Evolutionary conservation across 2,797 vertebrate genomes (phyloP).

Genomic region (Danio choprae): DNA sequence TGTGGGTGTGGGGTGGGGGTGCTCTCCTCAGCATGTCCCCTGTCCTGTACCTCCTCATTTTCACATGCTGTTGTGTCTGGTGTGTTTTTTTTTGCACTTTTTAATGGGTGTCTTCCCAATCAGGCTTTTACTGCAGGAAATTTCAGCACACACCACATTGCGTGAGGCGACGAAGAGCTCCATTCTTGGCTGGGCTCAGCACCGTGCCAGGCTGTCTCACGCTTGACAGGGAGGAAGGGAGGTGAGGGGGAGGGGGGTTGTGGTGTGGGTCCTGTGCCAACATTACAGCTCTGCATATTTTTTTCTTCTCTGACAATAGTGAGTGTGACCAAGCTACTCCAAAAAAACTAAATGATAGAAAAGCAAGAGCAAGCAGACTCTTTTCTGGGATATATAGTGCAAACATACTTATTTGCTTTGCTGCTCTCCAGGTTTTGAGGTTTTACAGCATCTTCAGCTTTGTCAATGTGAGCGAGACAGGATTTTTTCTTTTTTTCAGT

Average conservation of each 20-base stretch:
- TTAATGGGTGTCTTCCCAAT: constrained; percentile 82
- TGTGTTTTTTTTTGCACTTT: constrained; percentile 67
- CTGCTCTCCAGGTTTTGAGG: constrained; percentile 37
- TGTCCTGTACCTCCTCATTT: constrained; percentile 1
- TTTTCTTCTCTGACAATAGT: constrained; percentile 61
- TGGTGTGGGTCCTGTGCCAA: constrained; percentile 69
- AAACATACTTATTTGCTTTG: neutral
- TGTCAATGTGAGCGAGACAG: constrained; percentile 24
- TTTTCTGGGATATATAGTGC: constrained; percentile 45
- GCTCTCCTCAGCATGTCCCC: constrained; percentile 28
- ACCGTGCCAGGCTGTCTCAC: constrained; percentile 72
- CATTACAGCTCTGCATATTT: constrained; percentile 60
- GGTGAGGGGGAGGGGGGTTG: constrained; percentile 58
- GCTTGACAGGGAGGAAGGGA: constrained; percentile 68
- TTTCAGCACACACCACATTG: constrained; percentile 82
- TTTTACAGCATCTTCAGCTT: constrained; percentile 44
- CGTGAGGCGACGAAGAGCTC: constrained; percentile 78
- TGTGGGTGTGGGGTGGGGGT: neutral
- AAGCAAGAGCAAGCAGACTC: constrained; percentile 11
- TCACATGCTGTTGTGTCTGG: constrained; percentile 53
- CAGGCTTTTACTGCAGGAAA: constrained; percentile 83
- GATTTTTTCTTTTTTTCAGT: constrained; percentile 33
- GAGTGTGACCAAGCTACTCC: constrained; percentile 37
- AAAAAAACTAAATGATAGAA: neutral
- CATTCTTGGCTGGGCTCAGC: constrained; percentile 79